Percentiles rank a stretch among this genome's conserved stretches.
These are phyloP conservation scores for Sinocyclocheilus maitianheensis DNA, from an alignment of 2,113 vertebrate species.

Conservation along the genomic window DNA sequence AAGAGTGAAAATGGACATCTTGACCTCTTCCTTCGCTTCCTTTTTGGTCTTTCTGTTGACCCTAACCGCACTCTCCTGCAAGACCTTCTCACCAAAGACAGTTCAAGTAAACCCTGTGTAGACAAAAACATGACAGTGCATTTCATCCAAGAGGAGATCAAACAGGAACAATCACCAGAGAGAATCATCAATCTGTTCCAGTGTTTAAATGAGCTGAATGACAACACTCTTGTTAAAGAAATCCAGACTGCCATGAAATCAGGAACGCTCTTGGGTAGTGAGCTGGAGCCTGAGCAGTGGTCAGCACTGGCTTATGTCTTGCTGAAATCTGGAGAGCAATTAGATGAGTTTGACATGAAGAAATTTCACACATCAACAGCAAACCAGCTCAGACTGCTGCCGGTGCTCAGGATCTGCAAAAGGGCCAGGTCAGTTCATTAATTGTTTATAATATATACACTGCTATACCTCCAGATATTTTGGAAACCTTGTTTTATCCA, in stretches of 20 bases:
- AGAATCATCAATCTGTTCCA: constrained; percentile 25
- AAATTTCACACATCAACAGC: neutral
- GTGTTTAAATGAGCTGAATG: constrained; percentile 27
- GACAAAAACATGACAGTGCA: neutral
- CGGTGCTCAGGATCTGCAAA: constrained; percentile 28
- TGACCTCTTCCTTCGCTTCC: constrained; percentile 9
- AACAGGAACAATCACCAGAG: neutral
- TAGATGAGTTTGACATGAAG: constrained; percentile 24
- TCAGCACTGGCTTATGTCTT: constrained; percentile 23
- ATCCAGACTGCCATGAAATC: constrained; percentile 7
- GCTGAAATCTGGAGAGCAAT: neutral
- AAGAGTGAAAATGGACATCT: constrained; percentile 7
- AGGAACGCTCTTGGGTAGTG: constrained; percentile 11
- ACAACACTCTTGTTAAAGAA: constrained; percentile 9
- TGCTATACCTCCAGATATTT: neutral
- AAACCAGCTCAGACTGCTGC: constrained; percentile 14
- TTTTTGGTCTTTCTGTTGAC: constrained; percentile 25
- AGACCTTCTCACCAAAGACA: neutral
- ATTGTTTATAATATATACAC: neutral
- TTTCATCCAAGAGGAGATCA: neutral
- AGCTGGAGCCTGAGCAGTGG: constrained; percentile 22
- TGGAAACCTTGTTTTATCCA: no score
- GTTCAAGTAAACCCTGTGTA: neutral
- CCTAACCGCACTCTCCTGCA: neutral
- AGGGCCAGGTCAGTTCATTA: neutral